These are phyloP conservation scores for Hartigia nigra DNA, from an alignment of 2,888 invertebrate species.

Conservation along the genomic window DNA sequence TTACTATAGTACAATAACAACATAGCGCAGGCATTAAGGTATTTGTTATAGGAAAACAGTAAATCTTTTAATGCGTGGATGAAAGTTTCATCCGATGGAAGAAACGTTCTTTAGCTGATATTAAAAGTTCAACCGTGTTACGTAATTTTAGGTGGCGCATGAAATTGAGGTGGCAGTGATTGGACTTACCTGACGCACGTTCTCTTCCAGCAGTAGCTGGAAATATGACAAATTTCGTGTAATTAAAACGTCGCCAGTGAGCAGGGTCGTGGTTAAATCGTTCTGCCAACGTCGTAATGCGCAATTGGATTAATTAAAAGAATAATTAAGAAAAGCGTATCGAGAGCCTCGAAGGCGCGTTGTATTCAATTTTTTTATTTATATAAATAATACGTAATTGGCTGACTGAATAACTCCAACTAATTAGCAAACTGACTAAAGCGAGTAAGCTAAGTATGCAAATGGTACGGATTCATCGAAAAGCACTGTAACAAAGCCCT, in stretches of 20 bases:
- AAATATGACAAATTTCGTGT: slow-evolving; percentile 32
- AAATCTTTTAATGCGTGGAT: background rate
- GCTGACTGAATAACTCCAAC: background rate
- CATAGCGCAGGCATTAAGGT: too few species aligned
- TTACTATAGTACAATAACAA: too few species aligned
- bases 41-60: too few species aligned
- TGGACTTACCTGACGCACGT: slow-evolving; percentile 20
- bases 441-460: background rate
- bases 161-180: background rate
- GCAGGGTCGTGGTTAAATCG: slow-evolving; percentile 12
- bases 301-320: background rate
- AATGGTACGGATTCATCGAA: background rate
- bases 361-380: background rate
- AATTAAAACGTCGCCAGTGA: slow-evolving; percentile 22
- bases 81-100: too few species aligned
- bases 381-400: background rate
- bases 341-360: background rate
- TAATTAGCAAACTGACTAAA: background rate
- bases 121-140: background rate
- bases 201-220: slow-evolving; percentile 29
- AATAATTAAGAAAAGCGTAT: background rate
- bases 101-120: background rate
- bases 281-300: background rate
- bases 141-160: background rate
- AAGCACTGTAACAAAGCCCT: background rate